A percentile compares a stretch with the other conserved stretches of the same genome.
Evolutionary conservation across 2,888 invertebrate genomes (phyloP).

Genomic region (Coleophora flavipennella): DNA sequence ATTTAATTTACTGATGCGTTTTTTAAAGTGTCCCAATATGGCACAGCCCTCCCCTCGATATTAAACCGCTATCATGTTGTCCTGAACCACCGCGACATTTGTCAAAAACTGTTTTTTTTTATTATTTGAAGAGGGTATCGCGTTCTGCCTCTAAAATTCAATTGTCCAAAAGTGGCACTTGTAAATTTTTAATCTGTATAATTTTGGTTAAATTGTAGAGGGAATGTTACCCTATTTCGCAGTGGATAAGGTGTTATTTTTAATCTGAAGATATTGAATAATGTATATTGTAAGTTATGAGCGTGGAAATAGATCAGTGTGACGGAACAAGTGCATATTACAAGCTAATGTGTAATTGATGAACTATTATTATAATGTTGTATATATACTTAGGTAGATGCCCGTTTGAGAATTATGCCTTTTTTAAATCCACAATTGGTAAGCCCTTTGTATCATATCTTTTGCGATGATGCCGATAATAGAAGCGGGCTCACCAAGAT

Average conservation of each 20-base stretch:
- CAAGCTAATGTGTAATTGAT: slow-evolving; percentile 27
- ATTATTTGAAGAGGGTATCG: slow-evolving; percentile 51
- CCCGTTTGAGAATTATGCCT: too few species aligned
- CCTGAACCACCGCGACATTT: slow-evolving; percentile 55
- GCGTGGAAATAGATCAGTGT: slow-evolving; percentile 4
- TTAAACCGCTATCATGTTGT: slow-evolving; percentile 39
- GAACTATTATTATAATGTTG: slow-evolving; percentile 1
- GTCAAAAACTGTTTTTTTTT: slow-evolving; percentile 51
- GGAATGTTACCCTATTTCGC: too few species aligned
- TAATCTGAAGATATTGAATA: background rate
- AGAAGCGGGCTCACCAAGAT: too few species aligned
- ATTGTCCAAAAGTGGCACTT: slow-evolving; percentile 60
- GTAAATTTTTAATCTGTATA: slow-evolving; percentile 18
- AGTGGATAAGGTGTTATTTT: too few species aligned
- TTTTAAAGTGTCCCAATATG: slow-evolving; percentile 65
- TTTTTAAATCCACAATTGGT: too few species aligned
- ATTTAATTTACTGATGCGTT: slow-evolving; percentile 68
- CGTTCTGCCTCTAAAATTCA: slow-evolving; percentile 51
- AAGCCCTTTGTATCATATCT: too few species aligned
- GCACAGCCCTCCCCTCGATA: slow-evolving; percentile 31
- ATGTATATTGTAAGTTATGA: slow-evolving; percentile 3
- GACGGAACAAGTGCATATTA: slow-evolving; percentile 13
- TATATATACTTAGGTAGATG: too few species aligned
- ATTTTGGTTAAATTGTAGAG: background rate
- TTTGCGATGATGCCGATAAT: too few species aligned